These are phyloP conservation scores for Cynaeus angustus DNA, from an alignment of 2,888 invertebrate genomes.

Conservation along the genomic window DNA sequence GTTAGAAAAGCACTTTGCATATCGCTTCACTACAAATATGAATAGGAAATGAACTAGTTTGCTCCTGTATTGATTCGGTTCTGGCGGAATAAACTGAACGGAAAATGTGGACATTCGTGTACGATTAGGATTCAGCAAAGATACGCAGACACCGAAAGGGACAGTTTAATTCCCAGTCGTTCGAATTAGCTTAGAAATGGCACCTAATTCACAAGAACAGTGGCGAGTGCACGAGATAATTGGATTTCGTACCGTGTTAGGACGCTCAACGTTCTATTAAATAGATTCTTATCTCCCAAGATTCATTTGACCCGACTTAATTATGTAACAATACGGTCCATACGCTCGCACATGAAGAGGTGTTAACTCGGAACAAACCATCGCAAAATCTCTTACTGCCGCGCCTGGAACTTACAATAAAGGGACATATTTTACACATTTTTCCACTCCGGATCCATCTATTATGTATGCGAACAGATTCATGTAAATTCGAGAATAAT, in stretches of 20 bases:
- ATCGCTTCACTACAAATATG: conserved; percentile 27
- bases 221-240: conserved; percentile 66
- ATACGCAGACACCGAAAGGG: conserved; percentile 47
- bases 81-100: conserved; percentile 1
- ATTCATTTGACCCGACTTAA: conserved; percentile 51
- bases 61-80: conserved; percentile 26
- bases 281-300: conserved; percentile 65
- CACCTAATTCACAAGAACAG: conserved; percentile 65
- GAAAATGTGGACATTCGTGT: conserved; percentile 29
- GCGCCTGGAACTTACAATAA: neutral
- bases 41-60: conserved; percentile 31
- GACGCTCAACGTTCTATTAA: conserved; percentile 63
- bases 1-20: conserved; percentile 33
- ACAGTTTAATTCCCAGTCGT: conserved; percentile 60
- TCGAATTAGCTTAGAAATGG: conserved; percentile 67
- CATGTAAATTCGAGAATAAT: conserved; percentile 47
- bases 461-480: conserved; percentile 35
- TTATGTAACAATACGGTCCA: conserved; percentile 48
- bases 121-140: neutral
- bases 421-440: neutral
- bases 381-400: neutral
- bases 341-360: conserved; percentile 18
- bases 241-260: conserved; percentile 66
- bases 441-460: conserved; percentile 18
- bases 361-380: neutral